phyloP scores from a whole-genome alignment of 2,797 vertebrate species.

The Kryptolebias ocellatus region DNA sequence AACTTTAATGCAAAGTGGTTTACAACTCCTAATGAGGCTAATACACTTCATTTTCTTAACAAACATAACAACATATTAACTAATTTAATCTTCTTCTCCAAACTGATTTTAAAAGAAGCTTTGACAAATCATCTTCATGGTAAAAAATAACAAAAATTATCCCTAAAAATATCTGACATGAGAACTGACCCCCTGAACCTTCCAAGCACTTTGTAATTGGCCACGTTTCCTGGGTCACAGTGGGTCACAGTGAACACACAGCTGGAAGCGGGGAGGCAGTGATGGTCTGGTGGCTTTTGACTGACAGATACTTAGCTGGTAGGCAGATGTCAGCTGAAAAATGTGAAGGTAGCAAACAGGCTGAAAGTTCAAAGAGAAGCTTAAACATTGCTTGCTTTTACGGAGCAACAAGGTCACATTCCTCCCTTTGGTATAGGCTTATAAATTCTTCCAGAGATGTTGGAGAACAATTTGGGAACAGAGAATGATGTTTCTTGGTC shows the following conservation, averaged over 20 bases:
- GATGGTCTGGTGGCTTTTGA: conserved; percentile 54
- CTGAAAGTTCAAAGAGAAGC: conserved; percentile 47
- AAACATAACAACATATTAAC: neutral
- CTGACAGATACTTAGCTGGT: conserved; percentile 49
- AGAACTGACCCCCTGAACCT: conserved; percentile 50
- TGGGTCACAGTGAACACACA: conserved; percentile 40
- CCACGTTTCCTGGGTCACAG: conserved; percentile 58
- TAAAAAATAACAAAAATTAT: conserved; percentile 33
- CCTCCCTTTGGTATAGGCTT: conserved; percentile 36
- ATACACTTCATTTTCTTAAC: neutral
- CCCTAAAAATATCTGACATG: conserved; percentile 23
- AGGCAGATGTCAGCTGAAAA: conserved; percentile 37
- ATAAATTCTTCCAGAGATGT: conserved; percentile 57
- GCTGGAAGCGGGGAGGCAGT: conserved; percentile 24
- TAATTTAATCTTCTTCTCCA: neutral
- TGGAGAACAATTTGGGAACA: conserved; percentile 42
- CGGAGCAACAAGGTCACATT: conserved; percentile 60
- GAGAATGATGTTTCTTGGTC: conserved; percentile 19
- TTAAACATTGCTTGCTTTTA: conserved; percentile 40
- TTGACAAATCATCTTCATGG: conserved; percentile 7
- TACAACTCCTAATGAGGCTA: neutral
- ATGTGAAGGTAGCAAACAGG: conserved; percentile 18
- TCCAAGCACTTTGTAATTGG: conserved; percentile 56
- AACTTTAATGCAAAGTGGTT: neutral
- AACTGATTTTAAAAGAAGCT: neutral